These are phyloP conservation scores for Acrobasis repandana DNA, from an alignment of 2,888 invertebrate genomes.

Conservation along the genomic window DNA sequence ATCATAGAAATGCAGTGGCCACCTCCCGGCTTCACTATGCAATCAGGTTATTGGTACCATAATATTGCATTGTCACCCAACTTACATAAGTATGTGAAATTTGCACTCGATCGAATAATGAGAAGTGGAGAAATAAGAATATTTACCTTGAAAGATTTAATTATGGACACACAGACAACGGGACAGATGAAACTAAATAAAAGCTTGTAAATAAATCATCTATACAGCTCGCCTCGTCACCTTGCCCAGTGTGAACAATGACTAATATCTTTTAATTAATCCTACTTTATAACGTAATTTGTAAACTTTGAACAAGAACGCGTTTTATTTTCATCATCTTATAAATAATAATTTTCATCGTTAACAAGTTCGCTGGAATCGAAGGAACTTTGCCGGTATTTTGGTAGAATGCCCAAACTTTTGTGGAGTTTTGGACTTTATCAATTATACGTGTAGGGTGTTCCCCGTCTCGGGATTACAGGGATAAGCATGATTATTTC, in stretches of 20 bases:
- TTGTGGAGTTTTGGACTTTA: conserved; percentile 50
- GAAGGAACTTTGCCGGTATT: conserved; percentile 24
- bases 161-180: too few relatives aligned
- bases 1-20: too few relatives aligned
- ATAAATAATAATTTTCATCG: conserved; percentile 63
- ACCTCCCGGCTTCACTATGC: too few relatives aligned
- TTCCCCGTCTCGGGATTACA: conserved; percentile 24
- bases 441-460: conserved; percentile 52
- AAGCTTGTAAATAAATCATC: too few relatives aligned
- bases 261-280: conserved; percentile 8
- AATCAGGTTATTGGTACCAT: too few relatives aligned
- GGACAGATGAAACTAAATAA: too few relatives aligned
- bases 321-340: conserved; percentile 41
- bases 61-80: too few relatives aligned
- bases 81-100: too few relatives aligned
- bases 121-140: too few relatives aligned
- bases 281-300: conserved; percentile 18
- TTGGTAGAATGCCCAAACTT: conserved; percentile 42
- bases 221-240: not conserved
- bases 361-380: conserved; percentile 29
- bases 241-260: not conserved
- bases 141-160: too few relatives aligned
- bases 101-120: too few relatives aligned
- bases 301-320: conserved; percentile 29
- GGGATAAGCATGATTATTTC: conserved; percentile 23